Conservation (phyloP, 1,140 invertebrate genomes). For the Drosophila nebulosa region DNA sequence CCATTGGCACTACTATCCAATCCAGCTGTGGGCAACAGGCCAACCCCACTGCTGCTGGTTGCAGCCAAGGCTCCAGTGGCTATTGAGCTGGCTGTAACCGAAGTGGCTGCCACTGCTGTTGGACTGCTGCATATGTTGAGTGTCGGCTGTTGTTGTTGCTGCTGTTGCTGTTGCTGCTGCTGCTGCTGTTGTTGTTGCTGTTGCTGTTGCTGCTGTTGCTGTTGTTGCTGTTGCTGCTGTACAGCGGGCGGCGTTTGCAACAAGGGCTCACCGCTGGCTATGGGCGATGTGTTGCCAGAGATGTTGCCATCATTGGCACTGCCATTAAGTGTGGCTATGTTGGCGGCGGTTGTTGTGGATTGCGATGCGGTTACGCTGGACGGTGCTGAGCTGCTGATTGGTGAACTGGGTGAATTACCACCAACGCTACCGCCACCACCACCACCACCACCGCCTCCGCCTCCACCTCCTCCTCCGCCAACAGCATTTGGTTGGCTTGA, state of each 20-base stretch:
- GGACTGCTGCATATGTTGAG: constrained; percentile 44
- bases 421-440: constrained; percentile 31
- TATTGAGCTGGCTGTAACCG: constrained; percentile 70
- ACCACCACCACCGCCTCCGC: constrained; percentile 38
- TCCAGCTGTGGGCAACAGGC: constrained; percentile 51
- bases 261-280: constrained; percentile 60
- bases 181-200: too few species aligned
- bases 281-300: constrained; percentile 66
- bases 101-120: constrained; percentile 53
- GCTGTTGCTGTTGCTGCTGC: constrained; percentile 28
- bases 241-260: constrained; percentile 61
- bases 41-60: constrained; percentile 59
- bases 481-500: constrained; percentile 46
- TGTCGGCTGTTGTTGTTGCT: constrained; percentile 36
- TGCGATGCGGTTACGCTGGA: constrained; percentile 71
- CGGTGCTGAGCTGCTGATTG: constrained; percentile 62
- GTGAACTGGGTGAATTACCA: constrained; percentile 47
- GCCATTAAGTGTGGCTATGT: constrained; percentile 67
- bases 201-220: constrained; percentile 43
- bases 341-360: constrained; percentile 44
- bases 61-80: constrained; percentile 65
- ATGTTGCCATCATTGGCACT: constrained; percentile 64
- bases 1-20: constrained; percentile 56
- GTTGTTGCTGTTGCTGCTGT: constrained; percentile 41
- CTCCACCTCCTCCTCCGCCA: constrained; percentile 17